These are phyloP conservation scores for Pseudomyrmex cubaensis DNA, from an alignment of 1,140 invertebrate genomes.

Conservation along the genomic window DNA sequence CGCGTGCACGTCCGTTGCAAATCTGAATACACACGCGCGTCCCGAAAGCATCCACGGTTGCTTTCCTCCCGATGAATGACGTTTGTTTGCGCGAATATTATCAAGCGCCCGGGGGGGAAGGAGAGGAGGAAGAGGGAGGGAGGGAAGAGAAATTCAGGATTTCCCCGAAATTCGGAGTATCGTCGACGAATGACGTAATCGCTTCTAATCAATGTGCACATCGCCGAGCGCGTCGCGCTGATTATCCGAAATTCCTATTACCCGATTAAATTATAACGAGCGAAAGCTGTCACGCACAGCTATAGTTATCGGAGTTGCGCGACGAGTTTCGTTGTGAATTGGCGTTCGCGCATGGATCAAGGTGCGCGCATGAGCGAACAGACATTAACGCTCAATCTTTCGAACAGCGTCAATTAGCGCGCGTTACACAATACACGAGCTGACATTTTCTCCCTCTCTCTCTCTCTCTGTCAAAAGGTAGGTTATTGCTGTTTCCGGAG, in stretches of 20 bases:
- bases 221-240: constrained; percentile 58
- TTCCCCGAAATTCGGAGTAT: constrained; percentile 54
- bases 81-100: constrained; percentile 41
- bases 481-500: background rate
- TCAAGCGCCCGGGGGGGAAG: background rate
- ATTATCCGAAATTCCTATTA: constrained; percentile 62
- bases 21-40: background rate
- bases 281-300: constrained; percentile 25
- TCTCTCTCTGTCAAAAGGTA: background rate
- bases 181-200: constrained; percentile 62
- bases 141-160: constrained; percentile 11
- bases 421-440: background rate
- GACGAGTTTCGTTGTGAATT: background rate
- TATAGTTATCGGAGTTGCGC: background rate
- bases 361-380: background rate
- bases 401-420: constrained; percentile 16
- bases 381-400: constrained; percentile 21
- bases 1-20: background rate
- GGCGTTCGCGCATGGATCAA: background rate
- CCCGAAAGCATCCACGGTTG: background rate
- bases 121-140: background rate
- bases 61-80: constrained; percentile 20
- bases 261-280: constrained; percentile 66
- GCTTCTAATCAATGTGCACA: constrained; percentile 68
- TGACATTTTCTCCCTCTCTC: background rate